phyloP scores from a whole-genome alignment of 2,113 vertebrate species.

The Antechinus flavipes region DNA sequence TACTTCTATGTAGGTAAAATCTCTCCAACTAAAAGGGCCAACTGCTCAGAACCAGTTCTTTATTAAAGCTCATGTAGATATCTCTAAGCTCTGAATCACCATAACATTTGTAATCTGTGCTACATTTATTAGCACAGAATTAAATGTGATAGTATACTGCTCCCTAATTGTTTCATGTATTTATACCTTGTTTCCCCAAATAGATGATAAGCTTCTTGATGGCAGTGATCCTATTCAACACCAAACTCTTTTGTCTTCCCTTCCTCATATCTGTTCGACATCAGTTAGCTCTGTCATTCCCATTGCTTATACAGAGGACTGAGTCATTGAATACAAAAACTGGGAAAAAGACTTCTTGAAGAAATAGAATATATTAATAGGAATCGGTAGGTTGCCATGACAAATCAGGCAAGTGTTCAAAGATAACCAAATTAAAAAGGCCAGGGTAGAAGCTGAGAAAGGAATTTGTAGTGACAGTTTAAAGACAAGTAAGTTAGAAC shows the following conservation, averaged over 20 bases:
- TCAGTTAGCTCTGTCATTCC: not conserved
- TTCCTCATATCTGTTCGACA: not conserved
- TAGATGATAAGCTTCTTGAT: not conserved
- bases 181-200: not conserved
- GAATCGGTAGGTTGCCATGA: not conserved
- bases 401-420: not conserved
- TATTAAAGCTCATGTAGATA: no score
- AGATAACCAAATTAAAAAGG: not conserved
- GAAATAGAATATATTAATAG: not conserved
- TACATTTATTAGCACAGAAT: not conserved
- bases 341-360: not conserved
- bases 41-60: not conserved
- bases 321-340: not conserved
- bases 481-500: not conserved
- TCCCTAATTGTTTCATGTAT: not conserved
- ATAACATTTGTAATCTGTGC: not conserved
- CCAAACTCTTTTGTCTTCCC: not conserved
- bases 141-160: not conserved
- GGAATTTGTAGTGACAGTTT: not conserved
- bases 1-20: not conserved
- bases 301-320: not conserved
- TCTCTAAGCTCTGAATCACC: not conserved
- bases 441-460: not conserved
- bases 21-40: not conserved
- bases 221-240: not conserved